Conservation (phyloP, 2,113 vertebrate species). For the Ptilonorhynchus violaceus region DNA sequence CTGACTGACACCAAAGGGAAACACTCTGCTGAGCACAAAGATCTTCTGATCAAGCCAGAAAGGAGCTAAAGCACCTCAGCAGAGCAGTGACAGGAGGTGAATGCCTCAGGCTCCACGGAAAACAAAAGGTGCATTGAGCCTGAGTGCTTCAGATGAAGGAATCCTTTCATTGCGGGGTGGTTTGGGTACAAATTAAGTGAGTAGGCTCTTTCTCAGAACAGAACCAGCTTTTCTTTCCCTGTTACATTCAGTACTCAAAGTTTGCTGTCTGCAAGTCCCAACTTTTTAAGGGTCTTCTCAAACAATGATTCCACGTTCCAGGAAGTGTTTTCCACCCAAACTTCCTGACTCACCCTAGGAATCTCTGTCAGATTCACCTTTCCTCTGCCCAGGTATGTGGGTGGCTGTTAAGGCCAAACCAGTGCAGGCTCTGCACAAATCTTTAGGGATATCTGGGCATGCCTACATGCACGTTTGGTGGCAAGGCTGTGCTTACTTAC, state of each 20-base stretch:
- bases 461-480: not conserved
- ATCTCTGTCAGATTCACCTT: not conserved
- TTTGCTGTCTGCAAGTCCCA: not conserved
- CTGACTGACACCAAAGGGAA: not conserved
- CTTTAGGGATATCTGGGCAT: not conserved
- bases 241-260: not conserved
- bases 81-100: not conserved
- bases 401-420: not conserved
- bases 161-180: not conserved
- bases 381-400: not conserved
- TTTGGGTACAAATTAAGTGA: not conserved
- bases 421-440: not conserved
- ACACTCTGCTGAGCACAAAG: not conserved
- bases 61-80: not conserved
- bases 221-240: not conserved
- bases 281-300: not conserved
- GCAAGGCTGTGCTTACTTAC: not conserved
- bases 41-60: not conserved
- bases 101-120: not conserved
- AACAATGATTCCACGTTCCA: not conserved
- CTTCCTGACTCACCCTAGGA: not conserved
- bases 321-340: not conserved
- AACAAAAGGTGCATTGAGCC: constrained; percentile 16
- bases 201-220: not conserved
- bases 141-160: not conserved